Base-by-base conservation (phyloP, 1,140 invertebrate species). In the Brachionus angularis region DNA sequence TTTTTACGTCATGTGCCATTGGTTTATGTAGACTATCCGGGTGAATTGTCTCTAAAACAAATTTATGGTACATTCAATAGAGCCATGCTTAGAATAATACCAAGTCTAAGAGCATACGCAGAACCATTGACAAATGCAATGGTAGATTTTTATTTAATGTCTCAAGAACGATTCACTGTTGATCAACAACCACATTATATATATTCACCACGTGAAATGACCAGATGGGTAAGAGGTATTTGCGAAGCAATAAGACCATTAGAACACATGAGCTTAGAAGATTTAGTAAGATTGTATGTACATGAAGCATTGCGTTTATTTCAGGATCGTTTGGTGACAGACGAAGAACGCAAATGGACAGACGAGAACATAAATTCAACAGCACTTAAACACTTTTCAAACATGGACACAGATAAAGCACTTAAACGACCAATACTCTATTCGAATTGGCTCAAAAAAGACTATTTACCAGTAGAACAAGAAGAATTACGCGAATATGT, bases 101-200 rank as follows among this genome's bases (percentile, higher is more conserved):
- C 94, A 0, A 86, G 88, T 0, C 81, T 98, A 16, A 86, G 91
- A 75, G 88, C 91, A 0, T 96, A 93, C 79, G 91, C 96, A 2
- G 96, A 98, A 77, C 90, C 95, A 1, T 83, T 99, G 14, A 99
- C 96, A 0, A 92, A 91, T 78, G 94, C 96, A 2, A 99, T 99
- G 96, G 96, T 98, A 0, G 93, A 97, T 77, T 94, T 99, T 77
- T 99, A 98, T 83, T 83, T 98, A 1, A 86, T 88, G 8, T 97
- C 94, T 10, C 96, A 98, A 85, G 95, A 98, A 80, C 85, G 88
- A 55, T 99, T 99, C 79, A 99, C 96, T 0, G 95, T 98, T 83
- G 96, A 99, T 80, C 98, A 98, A 92, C 96, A 99, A 81, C 96
- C 96, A 1, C 96, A 99, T 81, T 99, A 99, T 79, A 93, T 99